Conservation (phyloP, 92 coral and sea anemone genomes). For the Montipora capitata region DNA sequence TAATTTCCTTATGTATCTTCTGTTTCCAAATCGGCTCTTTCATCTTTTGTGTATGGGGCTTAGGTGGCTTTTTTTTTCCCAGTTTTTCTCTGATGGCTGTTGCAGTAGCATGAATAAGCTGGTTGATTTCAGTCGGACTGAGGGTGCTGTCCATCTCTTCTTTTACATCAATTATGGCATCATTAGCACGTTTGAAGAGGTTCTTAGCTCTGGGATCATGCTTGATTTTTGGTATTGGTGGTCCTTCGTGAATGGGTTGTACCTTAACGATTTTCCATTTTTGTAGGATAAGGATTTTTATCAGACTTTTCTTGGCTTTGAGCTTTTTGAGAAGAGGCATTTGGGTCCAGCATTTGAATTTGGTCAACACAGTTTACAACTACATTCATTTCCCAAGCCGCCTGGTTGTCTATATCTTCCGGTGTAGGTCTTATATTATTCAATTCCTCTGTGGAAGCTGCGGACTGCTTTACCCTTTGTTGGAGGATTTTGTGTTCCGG, state of each 20-base stretch:
- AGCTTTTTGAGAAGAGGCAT: too few relatives aligned
- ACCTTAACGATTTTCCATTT: constrained; percentile 36
- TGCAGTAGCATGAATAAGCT: not conserved
- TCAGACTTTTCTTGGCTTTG: too few relatives aligned
- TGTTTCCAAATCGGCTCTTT: not conserved
- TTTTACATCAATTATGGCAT: constrained; percentile 14
- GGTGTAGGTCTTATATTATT: not conserved
- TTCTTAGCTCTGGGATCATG: not conserved
- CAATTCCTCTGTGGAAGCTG: too few relatives aligned
- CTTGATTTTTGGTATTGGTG: too few relatives aligned
- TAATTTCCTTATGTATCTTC: not conserved
- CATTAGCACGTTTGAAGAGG: not conserved
- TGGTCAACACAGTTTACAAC: too few relatives aligned
- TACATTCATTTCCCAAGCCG: not conserved
- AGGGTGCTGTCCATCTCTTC: not conserved
- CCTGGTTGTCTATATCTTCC: not conserved
- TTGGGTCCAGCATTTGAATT: too few relatives aligned
- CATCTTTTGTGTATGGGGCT: too few relatives aligned
- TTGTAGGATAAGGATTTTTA: not conserved
- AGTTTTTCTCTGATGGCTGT: not conserved
- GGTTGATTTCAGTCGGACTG: not conserved
- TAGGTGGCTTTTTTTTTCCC: not conserved
- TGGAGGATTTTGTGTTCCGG: constrained; percentile 19
- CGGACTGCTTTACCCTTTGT: constrained; percentile 10
- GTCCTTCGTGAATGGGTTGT: not conserved